phyloP scores from a whole-genome alignment of 2,797 vertebrate species.

The Sebastes ruberrimus region DNA sequence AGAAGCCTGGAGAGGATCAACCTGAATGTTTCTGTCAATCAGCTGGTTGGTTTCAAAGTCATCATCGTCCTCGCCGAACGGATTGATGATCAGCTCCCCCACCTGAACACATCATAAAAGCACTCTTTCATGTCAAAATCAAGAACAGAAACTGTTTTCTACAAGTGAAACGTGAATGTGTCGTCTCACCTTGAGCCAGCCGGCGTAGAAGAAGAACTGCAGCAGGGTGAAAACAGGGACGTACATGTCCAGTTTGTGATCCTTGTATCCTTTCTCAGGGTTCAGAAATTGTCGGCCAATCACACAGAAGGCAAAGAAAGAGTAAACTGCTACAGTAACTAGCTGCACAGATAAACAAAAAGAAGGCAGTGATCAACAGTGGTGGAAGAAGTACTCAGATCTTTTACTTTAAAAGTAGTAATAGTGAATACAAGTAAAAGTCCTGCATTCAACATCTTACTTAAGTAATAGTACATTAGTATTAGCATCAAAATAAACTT shows the following conservation, averaged over 20 bases:
- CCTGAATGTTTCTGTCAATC: conserved; percentile 92
- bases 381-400: neutral
- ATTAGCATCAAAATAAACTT: neutral
- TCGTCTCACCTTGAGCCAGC: conserved; percentile 89
- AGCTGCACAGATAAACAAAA: conserved; percentile 77
- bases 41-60: conserved; percentile 96
- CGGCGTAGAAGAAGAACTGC: conserved; percentile 94
- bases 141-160: neutral
- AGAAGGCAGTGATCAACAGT: neutral
- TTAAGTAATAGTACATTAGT: neutral
- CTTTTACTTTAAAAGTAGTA: neutral
- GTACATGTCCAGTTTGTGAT: conserved; percentile 85
- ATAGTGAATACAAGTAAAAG: neutral
- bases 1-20: conserved; percentile 30
- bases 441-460: neutral
- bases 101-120: conserved; percentile 73
- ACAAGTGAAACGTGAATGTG: neutral
- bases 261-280: conserved; percentile 71
- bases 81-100: conserved; percentile 92
- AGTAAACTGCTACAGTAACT: conserved; percentile 90
- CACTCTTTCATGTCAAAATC: neutral
- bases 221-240: conserved; percentile 90
- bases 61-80: conserved; percentile 92
- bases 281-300: conserved; percentile 90
- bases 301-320: conserved; percentile 89